Base-by-base conservation (phyloP, 92 coral and sea anemone species). In the Porites lobata region DNA sequence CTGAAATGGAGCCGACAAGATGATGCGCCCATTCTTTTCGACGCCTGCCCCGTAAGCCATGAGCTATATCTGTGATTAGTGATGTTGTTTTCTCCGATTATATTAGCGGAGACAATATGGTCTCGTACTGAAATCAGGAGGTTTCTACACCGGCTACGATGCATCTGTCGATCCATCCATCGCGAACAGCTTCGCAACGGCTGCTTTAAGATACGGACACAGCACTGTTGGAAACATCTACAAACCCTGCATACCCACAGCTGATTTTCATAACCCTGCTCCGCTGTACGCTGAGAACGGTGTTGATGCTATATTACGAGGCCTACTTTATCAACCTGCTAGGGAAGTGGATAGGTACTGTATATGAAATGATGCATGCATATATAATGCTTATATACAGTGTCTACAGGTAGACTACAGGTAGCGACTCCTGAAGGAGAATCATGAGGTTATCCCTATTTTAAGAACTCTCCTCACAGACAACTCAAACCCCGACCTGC, bases 141-240 rank as follows among this genome's bases (percentile, higher is more conserved):
- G 94, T 38, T 72, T 63, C 1, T 94, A 94, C 69, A 68, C 14
- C 26, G 94, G 95, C 6, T 94, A 96, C 95, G 15, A 73, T 19
- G 65, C 72, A 29, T 86, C 71, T 20, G 94, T 86, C 50, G 91
- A 96, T 50, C 92, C 98, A 12, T 90, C 96, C 4, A 79, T 96
- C 5, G 77, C 86, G 38, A 96, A 96, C 72, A 92, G 85, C 24
- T 96, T 96, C 65, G 95, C 95, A 21, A 66, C 98, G 21, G 94
- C 98, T 17, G 98, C 96, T 14, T 92, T 94, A 75, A 89, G 98
- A 10, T 92, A 89, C 14, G 95, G 98, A 12, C 98, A 96, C 79
- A 96, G 95, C 52, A 88, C 87, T 54, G 94, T 96, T 17, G 85
- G 96, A 50, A 83, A 83, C 54, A 15, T 65, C 15, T 87, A 69